phyloP scores from a whole-genome alignment of 2,888 invertebrate genomes.

The Lacanobia oleracea region DNA sequence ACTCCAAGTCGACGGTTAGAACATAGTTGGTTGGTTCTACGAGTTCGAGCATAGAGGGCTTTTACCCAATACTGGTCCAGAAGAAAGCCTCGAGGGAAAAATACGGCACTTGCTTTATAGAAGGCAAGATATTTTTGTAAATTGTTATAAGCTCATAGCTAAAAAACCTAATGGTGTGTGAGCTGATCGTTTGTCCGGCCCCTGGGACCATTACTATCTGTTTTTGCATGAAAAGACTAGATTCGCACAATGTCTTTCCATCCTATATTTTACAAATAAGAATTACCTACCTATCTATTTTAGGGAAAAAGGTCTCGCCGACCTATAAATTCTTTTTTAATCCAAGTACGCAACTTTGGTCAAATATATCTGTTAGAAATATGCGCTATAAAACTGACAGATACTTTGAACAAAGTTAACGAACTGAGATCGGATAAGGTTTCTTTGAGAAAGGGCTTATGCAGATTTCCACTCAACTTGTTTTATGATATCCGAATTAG shows the following conservation, averaged over 20 bases:
- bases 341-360: slow-evolving; percentile 53
- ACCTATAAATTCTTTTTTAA: slow-evolving; percentile 60
- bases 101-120: slow-evolving; percentile 49
- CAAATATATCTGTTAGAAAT: slow-evolving; percentile 59
- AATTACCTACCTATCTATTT: slow-evolving; percentile 49
- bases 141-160: slow-evolving; percentile 77
- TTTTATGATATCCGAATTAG: slow-evolving; percentile 55
- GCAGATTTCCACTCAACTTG: slow-evolving; percentile 49
- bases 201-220: slow-evolving; percentile 71
- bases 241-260: slow-evolving; percentile 58
- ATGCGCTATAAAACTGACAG: slow-evolving; percentile 55
- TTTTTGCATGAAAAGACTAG: slow-evolving; percentile 74
- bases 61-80: slow-evolving; percentile 39
- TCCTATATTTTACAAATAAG: slow-evolving; percentile 54
- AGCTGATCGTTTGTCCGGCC: slow-evolving; percentile 77
- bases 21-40: slow-evolving; percentile 18
- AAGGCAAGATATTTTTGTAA: slow-evolving; percentile 70
- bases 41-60: background rate
- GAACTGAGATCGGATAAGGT: slow-evolving; percentile 48
- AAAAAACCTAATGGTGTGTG: slow-evolving; percentile 80
- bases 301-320: slow-evolving; percentile 51
- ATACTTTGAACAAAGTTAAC: slow-evolving; percentile 60
- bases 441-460: slow-evolving; percentile 45
- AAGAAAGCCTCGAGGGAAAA: slow-evolving; percentile 32
- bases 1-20: slow-evolving; percentile 10